These are phyloP conservation scores for Spizaetus ornatus DNA, from an alignment of 2,113 vertebrate genomes.

Conservation along the genomic window DNA sequence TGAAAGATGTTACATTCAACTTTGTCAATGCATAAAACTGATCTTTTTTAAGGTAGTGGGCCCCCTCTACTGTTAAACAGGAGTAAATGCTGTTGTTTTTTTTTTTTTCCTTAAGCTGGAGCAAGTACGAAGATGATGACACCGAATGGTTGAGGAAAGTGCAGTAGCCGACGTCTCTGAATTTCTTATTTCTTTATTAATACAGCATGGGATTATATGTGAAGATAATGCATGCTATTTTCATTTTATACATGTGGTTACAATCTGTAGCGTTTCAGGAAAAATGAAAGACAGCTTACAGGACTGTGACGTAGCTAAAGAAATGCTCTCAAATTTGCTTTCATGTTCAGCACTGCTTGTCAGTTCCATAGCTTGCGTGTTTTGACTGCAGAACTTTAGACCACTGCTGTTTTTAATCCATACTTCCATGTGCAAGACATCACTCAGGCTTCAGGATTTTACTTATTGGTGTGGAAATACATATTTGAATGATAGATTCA, in stretches of 20 bases:
- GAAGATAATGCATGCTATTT: no score
- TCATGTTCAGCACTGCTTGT: no score
- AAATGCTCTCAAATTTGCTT: no score
- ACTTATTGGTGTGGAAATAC: not conserved
- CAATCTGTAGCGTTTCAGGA: no score
- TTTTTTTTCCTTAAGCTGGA: not conserved
- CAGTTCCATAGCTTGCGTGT: no score
- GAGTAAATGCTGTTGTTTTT: not conserved
- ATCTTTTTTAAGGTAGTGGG: not conserved
- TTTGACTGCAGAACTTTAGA: not conserved
- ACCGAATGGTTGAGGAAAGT: not conserved
- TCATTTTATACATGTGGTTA: no score
- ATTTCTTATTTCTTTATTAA: no score
- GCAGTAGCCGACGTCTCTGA: no score
- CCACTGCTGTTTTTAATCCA: not conserved
- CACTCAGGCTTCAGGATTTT: not conserved
- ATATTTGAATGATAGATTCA: not conserved
- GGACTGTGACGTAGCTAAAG: no score
- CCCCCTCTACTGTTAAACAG: conserved; percentile 37
- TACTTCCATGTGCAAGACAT: not conserved
- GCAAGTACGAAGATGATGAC: not conserved
- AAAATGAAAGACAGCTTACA: no score
- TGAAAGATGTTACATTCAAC: not conserved
- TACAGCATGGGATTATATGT: no score
- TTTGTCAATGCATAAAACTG: rapidly evolving